A percentile compares a stretch with the other conserved stretches of the same genome.
Conservation (phyloP, 2,797 vertebrate genomes). For the Orientallactaga sibirica region DNA sequence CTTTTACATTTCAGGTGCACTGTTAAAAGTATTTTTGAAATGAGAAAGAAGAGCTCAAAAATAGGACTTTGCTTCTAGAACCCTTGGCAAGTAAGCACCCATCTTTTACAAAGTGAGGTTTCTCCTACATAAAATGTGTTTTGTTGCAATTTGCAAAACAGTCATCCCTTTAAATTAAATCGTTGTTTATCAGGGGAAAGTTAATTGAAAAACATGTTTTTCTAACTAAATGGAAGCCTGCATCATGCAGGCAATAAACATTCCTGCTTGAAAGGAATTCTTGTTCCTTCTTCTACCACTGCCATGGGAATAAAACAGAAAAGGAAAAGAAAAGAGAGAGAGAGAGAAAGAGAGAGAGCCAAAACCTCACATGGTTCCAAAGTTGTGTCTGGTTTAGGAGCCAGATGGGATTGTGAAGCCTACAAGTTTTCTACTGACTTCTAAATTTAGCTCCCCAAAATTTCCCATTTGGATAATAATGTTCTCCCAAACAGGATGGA, state of each 20-base stretch:
- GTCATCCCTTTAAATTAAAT: conserved; percentile 79
- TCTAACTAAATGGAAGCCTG: conserved; percentile 79
- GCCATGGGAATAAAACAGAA: conserved; percentile 81
- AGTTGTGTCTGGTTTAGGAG: conserved; percentile 72
- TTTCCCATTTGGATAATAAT: conserved; percentile 66
- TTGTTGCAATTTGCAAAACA: conserved; percentile 73
- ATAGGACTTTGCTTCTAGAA: conserved; percentile 25
- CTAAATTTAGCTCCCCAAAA: conserved; percentile 77
- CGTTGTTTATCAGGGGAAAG: conserved; percentile 81
- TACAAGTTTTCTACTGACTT: conserved; percentile 74
- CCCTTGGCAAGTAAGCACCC: neutral
- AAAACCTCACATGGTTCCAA: conserved; percentile 41
- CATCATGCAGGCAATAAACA: conserved; percentile 83
- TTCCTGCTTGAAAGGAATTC: conserved; percentile 84
- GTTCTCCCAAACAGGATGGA: neutral
- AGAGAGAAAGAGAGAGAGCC: neutral
- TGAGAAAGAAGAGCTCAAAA: neutral
- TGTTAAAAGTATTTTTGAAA: conserved; percentile 50
- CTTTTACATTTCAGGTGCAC: conserved; percentile 47
- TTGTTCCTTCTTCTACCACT: conserved; percentile 79
- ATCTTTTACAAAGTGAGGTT: conserved; percentile 44
- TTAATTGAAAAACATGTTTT: conserved; percentile 84
- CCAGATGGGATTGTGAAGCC: conserved; percentile 75
- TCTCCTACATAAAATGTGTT: conserved; percentile 62
- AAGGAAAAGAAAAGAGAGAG: neutral